phyloP scores from a whole-genome alignment of 2,888 invertebrate genomes.

The Aspidiotus destructor region DNA sequence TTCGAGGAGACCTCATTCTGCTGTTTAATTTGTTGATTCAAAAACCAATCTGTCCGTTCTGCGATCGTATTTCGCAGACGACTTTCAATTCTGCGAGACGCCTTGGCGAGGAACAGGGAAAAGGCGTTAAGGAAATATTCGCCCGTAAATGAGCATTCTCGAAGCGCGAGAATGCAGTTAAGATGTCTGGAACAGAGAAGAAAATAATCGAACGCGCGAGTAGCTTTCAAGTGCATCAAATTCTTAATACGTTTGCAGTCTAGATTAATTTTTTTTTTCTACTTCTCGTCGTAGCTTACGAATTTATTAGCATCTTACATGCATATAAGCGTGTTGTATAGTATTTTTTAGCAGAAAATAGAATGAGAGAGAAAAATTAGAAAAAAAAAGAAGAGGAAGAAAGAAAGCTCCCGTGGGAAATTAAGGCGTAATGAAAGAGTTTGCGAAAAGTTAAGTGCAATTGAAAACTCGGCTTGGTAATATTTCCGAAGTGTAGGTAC shows the following conservation, averaged over 20 bases:
- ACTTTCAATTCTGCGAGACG: too few relatives aligned
- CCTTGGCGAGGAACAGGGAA: too few relatives aligned
- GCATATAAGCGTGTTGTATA: not conserved
- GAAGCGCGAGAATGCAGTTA: too few relatives aligned
- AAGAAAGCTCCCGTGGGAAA: conserved; percentile 24
- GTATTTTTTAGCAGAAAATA: conserved; percentile 7
- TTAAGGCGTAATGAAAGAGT: conserved; percentile 27
- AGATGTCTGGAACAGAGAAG: too few relatives aligned
- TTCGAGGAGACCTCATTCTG: too few relatives aligned
- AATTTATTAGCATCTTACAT: conserved; percentile 2
- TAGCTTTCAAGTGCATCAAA: conserved; percentile 1
- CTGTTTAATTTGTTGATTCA: too few relatives aligned
- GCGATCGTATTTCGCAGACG: too few relatives aligned
- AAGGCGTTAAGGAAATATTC: too few relatives aligned
- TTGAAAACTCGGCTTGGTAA: conserved; percentile 27
- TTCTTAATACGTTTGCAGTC: not conserved
- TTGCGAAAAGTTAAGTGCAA: conserved; percentile 24
- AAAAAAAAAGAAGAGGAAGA: conserved; percentile 20
- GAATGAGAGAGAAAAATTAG: conserved; percentile 15
- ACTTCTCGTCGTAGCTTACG: not conserved
- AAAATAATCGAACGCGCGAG: too few relatives aligned
- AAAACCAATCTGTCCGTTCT: too few relatives aligned
- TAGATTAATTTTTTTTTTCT: conserved; percentile 1
- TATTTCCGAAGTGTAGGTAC: conserved; percentile 21
- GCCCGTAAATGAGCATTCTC: too few relatives aligned